Percentiles rank a stretch among this genome's conserved stretches.
phyloP scores from a whole-genome alignment of 2,113 vertebrate genomes.

The Felis chaus region DNA sequence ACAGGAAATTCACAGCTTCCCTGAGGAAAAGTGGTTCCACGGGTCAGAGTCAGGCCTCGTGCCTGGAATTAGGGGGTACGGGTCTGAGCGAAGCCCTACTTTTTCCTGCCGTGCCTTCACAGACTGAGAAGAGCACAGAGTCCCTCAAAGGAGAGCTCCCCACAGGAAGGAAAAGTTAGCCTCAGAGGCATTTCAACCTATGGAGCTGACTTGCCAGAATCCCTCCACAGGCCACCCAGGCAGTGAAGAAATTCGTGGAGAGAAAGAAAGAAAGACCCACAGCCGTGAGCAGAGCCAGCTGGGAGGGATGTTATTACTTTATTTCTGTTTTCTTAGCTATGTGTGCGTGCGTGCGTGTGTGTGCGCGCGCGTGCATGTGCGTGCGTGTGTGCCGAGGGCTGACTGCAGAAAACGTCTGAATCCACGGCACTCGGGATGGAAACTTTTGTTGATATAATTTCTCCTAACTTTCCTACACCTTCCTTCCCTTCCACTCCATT shows the following conservation, averaged over 20 bases:
- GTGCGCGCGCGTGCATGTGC: not conserved
- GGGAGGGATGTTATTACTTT: constrained; percentile 80
- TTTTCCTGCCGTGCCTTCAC: constrained; percentile 49
- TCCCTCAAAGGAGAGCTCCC: constrained; percentile 60
- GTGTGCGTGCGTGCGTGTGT: not conserved
- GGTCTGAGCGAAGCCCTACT: constrained; percentile 15
- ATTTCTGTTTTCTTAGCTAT: constrained; percentile 80
- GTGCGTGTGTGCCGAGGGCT: constrained; percentile 28
- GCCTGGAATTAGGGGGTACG: constrained; percentile 46
- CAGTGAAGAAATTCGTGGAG: constrained; percentile 78
- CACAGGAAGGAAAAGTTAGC: constrained; percentile 72
- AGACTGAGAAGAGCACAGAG: constrained; percentile 37
- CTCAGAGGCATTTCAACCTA: constrained; percentile 65
- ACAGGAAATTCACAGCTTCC: constrained; percentile 55
- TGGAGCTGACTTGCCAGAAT: constrained; percentile 73
- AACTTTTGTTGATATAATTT: constrained; percentile 82
- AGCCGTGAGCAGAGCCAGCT: constrained; percentile 79
- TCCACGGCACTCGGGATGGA: constrained; percentile 74
- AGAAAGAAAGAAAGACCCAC: constrained; percentile 76
- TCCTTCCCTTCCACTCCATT: constrained; percentile 76
- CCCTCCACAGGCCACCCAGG: constrained; percentile 76
- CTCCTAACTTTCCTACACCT: constrained; percentile 79
- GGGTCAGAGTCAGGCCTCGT: constrained; percentile 31
- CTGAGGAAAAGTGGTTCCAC: constrained; percentile 45
- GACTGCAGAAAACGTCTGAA: constrained; percentile 77